Base-by-base conservation (phyloP, 1,140 invertebrate species). In the Tetraneura akinire region DNA sequence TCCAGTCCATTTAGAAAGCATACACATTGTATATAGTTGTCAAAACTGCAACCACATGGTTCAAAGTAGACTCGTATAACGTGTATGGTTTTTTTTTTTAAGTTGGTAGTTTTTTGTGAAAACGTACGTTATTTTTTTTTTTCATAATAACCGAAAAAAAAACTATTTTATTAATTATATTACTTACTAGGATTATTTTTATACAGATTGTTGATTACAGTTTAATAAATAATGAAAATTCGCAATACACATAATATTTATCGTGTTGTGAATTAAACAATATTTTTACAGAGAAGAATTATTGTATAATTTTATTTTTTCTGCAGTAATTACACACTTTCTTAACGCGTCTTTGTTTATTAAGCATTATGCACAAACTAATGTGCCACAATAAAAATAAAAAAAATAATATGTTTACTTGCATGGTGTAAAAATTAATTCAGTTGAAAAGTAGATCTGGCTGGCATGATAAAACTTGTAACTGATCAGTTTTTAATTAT, bases 1-100 rank as follows among this genome's bases (percentile, higher is more conserved):
- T 45, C 37, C 13, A 68, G 64, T 70, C 23, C 23, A 49, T 70
- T 70, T 51, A 51, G 45, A 71, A 71, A 71, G 68, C 47, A 18
- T 45, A 45, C 68, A 71, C 32, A n/a, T n/a, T n/a, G n/a, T n/a
- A n/a, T n/a, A n/a, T 71, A 71, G 47, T 71, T 71, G 23, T 71
- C 45, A 3, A 71, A 71, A 71, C 47, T 51, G 13, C 29, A 29
- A n/a, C 9, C 9, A 16, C 1, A 1, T 10, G 6, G 6, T 1
- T 8, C 14, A 13, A n/a, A 32, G 21, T 42, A 29, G 14, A n/a
- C 23, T 6, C 13, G 51, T 51, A 16, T 51, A 3, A n/a, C 18
- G n/a, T 37, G 16, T 66, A 45, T 9, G 37, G 8, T 37, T 37
- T 37, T 37, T 37, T 37, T 37, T 37, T 37, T 37, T 37, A 37